Evolutionary conservation across 2,797 vertebrate genomes (phyloP), one percentile per base, ranked within the genome.

Genomic region (Labeo calbasu): DNA sequence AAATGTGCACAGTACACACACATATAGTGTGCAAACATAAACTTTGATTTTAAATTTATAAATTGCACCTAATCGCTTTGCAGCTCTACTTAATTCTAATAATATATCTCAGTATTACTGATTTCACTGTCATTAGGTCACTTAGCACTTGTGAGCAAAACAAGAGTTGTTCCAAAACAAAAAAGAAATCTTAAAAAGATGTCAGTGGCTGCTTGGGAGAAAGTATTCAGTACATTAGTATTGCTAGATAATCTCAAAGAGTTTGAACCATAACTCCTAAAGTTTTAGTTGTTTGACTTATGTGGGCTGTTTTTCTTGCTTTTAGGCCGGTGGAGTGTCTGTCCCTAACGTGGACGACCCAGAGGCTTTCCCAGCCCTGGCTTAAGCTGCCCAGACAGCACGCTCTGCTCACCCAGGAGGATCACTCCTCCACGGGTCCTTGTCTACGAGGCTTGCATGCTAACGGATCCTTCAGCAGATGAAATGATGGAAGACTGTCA

Each of bases 381-480:
- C 96, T 90, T 99, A 96, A 96, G 95, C 92, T 66, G 85, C 84
- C 85, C 92, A 93, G 93, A 94, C 94, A 94, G 95, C 63, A 17
- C 93, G 95, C 95, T 84, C 32, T 91, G 81, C 68, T 72, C 73
- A 63, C 85, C 84, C 80, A 53, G 72, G 76, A 84, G 93, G 93
- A 78, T 77, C 77, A 79, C 87, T 86, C 93, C 90, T 88, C 92
- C 81, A 79, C 23, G 96, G 97, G 95, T 95, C 96, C 95, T 97
- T 95, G 95, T 96, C 96, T 97, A 95, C 94, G 96, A 98, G 98
- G 98, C 97, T 98, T 97, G 98, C 98, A 99, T 99, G 98, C 97
- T 97, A 97, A 97, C 96, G 97, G 97, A 98, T 97, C 96, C 97
- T 97, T 98, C 96, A 95, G 98, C 97, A 96, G 93, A 95, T 94